Base-by-base conservation (phyloP, 2,113 vertebrate species). In the Panurus biarmicus region DNA sequence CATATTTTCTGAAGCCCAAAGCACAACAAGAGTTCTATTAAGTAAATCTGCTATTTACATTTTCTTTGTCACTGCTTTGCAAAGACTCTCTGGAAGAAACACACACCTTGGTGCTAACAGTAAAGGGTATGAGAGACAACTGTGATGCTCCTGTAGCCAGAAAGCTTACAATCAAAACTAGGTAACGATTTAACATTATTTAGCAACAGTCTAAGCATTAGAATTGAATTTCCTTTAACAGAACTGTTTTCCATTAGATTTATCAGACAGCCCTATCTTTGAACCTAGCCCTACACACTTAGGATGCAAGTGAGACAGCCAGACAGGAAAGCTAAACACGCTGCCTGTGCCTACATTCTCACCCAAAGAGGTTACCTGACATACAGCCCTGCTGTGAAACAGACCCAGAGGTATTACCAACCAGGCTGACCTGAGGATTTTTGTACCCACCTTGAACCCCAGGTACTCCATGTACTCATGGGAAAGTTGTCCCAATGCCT, bases 401-500 rank as follows among this genome's bases (percentile, higher is more conserved):
- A 67, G 16, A n/a, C 16, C 1, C 3, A 4, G 28, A 51, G 8
- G 2, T 23, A 19, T 5, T 5, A 31, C 40, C 14, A 20, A 0
- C 24, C 33, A 17, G 3, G 15, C 29, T 40, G 38, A 67, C 13
- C 26, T 2, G 1, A 74, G 5, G 12, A 47, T 31, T 67, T 42
- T 12, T 13, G 51, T 15, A 35, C 18, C 18, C 33, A 80, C 7
- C 12, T 53, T 22, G 10, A 53, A 77, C 6, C 45, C 47, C 53
- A 57, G 17, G 47, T 22, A n/a, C 3, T 16, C 17, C 17, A 22
- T 0, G 0, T 31, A 60, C 40, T 64, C 36, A 13, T 2, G 2
- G 25, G 13, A 54, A 80, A 71, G 36, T 4, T 25, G 22, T 35
- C 17, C 8, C 31, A 25, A 6, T 11, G 17, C 36, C 54, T 75